A percentile compares a stretch with the other conserved stretches of the same genome.
Evolutionary conservation across 92 coral and sea anemone genomes (phyloP).

Genomic region (Zoanthus solanderi): DNA sequence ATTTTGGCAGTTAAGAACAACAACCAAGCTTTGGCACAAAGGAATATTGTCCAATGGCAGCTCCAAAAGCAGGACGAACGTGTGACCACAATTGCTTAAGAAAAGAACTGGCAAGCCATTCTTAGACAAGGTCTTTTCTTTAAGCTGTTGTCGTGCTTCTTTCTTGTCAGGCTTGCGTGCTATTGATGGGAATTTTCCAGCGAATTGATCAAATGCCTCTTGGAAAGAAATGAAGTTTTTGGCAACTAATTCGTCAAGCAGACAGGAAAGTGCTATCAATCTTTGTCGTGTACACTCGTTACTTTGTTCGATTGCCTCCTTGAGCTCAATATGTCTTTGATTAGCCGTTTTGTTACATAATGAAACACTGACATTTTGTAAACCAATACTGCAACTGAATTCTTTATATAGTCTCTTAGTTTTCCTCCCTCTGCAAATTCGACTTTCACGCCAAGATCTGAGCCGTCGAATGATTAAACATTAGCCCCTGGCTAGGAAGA

Average conservation of each 20-base stretch:
- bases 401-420: slow-evolving; percentile 29
- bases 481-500: too few relatives aligned
- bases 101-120: slow-evolving; percentile 56
- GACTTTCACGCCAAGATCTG: too few relatives aligned
- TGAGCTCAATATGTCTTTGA: neutral
- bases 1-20: neutral
- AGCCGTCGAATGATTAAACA: too few relatives aligned
- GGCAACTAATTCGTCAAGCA: slow-evolving; percentile 61
- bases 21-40: neutral
- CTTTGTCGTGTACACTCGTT: neutral
- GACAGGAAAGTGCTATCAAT: slow-evolving; percentile 48
- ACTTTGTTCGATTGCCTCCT: neutral
- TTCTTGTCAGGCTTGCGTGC: slow-evolving; percentile 52
- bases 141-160: slow-evolving; percentile 51
- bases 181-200: slow-evolving; percentile 54
- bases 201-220: slow-evolving; percentile 59
- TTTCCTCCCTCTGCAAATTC: too few relatives aligned
- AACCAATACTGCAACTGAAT: slow-evolving; percentile 32
- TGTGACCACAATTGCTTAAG: slow-evolving; percentile 31
- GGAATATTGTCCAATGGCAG: neutral
- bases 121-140: slow-evolving; percentile 44
- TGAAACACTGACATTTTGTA: slow-evolving; percentile 50
- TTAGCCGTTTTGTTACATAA: slow-evolving; percentile 59
- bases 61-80: neutral
- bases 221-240: slow-evolving; percentile 40